These are phyloP conservation scores for Emydocephalus ijimae DNA, from an alignment of 2,113 vertebrate genomes.

Conservation along the genomic window DNA sequence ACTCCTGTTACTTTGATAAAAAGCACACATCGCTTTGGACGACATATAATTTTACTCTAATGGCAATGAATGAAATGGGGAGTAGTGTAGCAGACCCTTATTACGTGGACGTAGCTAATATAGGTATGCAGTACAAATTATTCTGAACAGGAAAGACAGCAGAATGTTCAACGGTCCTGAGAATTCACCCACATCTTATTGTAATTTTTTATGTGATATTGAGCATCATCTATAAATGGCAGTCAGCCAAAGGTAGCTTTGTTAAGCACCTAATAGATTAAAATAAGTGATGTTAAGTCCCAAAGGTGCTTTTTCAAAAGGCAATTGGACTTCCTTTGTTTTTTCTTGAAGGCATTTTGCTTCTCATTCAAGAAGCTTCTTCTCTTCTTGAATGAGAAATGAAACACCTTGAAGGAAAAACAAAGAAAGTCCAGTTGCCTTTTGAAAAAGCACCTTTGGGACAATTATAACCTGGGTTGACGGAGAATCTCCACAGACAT, in stretches of 20 bases:
- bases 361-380: background rate
- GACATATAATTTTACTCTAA: constrained; percentile 84
- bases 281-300: background rate
- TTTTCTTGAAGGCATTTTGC: background rate
- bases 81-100: constrained; percentile 75
- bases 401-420: background rate
- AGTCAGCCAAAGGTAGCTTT: background rate
- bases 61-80: constrained; percentile 82
- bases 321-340: background rate
- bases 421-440: background rate
- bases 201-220: background rate
- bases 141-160: background rate
- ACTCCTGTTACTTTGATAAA: constrained; percentile 92
- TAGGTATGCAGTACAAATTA: constrained; percentile 73
- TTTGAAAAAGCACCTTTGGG: background rate
- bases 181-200: background rate
- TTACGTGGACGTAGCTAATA: constrained; percentile 82
- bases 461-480: background rate
- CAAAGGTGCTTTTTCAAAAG: background rate
- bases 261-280: background rate
- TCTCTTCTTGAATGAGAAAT: background rate
- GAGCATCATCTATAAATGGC: background rate
- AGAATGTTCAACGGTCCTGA: background rate
- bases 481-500: background rate
- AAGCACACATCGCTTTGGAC: constrained; percentile 83